Base-by-base conservation (phyloP, 2,797 vertebrate genomes). In the Falco biarmicus region DNA sequence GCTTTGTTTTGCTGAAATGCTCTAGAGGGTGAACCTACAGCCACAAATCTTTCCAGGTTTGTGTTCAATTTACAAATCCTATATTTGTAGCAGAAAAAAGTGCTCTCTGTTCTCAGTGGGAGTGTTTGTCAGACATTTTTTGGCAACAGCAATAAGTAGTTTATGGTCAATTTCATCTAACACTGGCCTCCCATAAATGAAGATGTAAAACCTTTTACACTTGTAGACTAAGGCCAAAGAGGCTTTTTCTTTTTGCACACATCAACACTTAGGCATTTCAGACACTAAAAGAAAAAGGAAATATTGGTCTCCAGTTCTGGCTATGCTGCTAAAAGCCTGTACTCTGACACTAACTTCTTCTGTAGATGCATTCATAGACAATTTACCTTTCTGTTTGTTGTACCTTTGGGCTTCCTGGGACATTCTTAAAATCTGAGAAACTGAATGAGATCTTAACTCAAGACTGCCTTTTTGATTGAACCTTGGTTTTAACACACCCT, bases 111-210 rank as follows among this genome's bases (percentile, higher is more conserved):
- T 92, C 90, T 83, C 90, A 59, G 53, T 79, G 78, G 78, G 63
- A 83, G 34, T 93, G 93, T 91, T 96, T 94, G 90, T 95, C 92
- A 97, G 89, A 90, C 51, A 25, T 45, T 84, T 87, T 93, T 90
- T 95, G 95, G 95, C 90, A 93, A 91, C 45, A 64, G 74, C 75
- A 89, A 21, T 95, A 93, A 95, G 90, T 90, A 92, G 83, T 95
- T 95, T 96, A 91, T 96, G 89, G 93, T 70, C 90, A 87, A 93
- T 96, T 97, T 96, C 75, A 92, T 95, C 89, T 90, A 77, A 89
- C n/a, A 31, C 22, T 64, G 56, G 81, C 68, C 51, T 95, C 37
- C 75, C 48, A 87, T 95, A 94, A 96, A 95, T 84, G 95, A 92
- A 83, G 39, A 87, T 18, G 34, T 53, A 43, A 53, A 90, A 84